Conservation (phyloP, 2,113 vertebrate species). For the Hymenochirus boettgeri region DNA sequence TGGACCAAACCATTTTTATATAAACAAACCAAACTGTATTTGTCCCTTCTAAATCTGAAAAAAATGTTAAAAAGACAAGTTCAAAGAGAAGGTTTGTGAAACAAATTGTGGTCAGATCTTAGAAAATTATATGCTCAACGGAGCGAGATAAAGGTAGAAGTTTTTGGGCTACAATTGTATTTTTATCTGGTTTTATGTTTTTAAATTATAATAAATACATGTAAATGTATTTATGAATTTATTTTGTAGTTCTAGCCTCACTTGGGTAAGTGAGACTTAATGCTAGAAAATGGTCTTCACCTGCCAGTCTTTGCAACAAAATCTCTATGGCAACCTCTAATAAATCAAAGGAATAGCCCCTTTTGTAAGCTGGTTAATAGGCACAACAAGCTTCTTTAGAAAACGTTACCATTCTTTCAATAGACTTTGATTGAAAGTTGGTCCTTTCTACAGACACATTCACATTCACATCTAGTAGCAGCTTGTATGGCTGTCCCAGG, state of each 20-base stretch:
- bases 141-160: too few relatives aligned
- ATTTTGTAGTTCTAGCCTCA: background rate
- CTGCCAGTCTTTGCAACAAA: conserved; percentile 68
- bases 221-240: conserved; percentile 17
- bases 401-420: conserved; percentile 89
- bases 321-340: conserved; percentile 80
- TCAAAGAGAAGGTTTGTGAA: too few relatives aligned
- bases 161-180: too few relatives aligned
- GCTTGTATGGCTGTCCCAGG: conserved; percentile 84
- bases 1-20: too few relatives aligned
- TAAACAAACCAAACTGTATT: too few relatives aligned
- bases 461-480: conserved; percentile 86
- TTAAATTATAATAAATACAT: too few relatives aligned
- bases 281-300: conserved; percentile 66
- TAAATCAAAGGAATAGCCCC: conserved; percentile 89
- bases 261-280: conserved; percentile 35
- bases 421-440: conserved; percentile 90
- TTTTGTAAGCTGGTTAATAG: conserved; percentile 94
- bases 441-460: conserved; percentile 83
- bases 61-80: too few relatives aligned
- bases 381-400: conserved; percentile 93
- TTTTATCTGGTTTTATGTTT: too few relatives aligned
- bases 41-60: too few relatives aligned
- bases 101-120: background rate
- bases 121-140: too few relatives aligned